These are phyloP conservation scores for Molossus alvarezi DNA, from an alignment of 2,797 vertebrate genomes.

Conservation along the genomic window DNA sequence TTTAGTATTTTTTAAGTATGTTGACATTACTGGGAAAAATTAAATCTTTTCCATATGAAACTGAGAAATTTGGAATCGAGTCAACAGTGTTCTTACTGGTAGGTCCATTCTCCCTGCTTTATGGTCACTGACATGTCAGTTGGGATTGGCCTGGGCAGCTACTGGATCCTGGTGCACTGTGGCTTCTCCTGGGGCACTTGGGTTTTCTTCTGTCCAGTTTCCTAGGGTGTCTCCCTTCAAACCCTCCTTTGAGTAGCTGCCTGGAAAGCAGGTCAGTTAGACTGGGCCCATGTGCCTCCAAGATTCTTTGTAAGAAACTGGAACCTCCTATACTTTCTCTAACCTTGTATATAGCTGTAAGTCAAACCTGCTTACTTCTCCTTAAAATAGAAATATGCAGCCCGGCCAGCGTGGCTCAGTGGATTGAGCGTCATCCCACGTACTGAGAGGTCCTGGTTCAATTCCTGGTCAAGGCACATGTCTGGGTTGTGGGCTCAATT, in stretches of 20 bases:
- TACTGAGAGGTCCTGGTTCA: too few species aligned
- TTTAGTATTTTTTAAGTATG: background rate
- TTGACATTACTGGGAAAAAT: background rate
- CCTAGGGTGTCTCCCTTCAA: background rate
- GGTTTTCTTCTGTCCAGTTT: background rate
- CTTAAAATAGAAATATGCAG: background rate
- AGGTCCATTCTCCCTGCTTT: background rate
- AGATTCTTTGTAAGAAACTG: background rate
- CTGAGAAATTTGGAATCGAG: background rate
- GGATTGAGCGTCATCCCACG: too few species aligned
- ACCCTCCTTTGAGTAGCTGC: background rate
- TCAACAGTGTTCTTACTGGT: background rate
- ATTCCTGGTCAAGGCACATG: too few species aligned
- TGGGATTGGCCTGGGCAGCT: background rate
- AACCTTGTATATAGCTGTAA: background rate
- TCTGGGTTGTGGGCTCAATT: too few species aligned
- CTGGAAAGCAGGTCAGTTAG: background rate
- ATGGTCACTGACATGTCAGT: accelerated
- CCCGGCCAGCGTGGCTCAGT: too few species aligned
- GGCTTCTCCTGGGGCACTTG: background rate
- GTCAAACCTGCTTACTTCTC: background rate
- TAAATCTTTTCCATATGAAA: background rate
- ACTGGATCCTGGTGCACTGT: background rate
- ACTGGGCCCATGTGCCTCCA: background rate
- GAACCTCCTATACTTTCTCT: background rate